phyloP scores from a whole-genome alignment of 2,888 invertebrate genomes.

The Habrosyne pyritoides region DNA sequence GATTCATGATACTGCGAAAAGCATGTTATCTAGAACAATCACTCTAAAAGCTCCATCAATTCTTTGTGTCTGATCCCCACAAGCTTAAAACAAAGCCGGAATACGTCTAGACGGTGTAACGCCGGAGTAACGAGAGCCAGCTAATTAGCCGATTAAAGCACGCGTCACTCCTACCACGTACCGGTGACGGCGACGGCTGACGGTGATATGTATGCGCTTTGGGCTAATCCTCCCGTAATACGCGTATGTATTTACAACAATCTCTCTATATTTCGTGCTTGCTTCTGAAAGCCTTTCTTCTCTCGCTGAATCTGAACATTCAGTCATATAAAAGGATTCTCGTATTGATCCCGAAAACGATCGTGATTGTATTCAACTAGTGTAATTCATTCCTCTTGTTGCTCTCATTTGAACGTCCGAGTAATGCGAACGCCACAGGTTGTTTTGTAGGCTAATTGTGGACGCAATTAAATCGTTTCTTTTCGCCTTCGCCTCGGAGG shows the following conservation, averaged over 20 bases:
- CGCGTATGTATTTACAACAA: not conserved
- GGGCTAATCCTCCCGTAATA: not conserved
- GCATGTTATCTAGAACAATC: constrained; percentile 17
- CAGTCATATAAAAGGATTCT: not conserved
- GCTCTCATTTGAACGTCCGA: constrained; percentile 46
- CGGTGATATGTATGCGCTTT: not conserved
- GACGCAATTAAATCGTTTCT: constrained; percentile 69
- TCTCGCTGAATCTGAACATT: not conserved
- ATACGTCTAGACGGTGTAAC: constrained; percentile 60
- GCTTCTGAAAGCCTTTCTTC: not conserved
- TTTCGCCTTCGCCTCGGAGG: constrained; percentile 55
- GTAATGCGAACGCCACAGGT: constrained; percentile 65
- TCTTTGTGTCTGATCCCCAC: constrained; percentile 30
- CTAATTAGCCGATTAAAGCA: constrained; percentile 62
- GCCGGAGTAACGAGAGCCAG: constrained; percentile 38
- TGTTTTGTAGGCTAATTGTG: constrained; percentile 72
- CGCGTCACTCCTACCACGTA: constrained; percentile 23
- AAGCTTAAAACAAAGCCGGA: constrained; percentile 47
- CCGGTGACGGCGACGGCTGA: not conserved
- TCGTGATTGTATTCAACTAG: constrained; percentile 12
- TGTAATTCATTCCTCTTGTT: constrained; percentile 36
- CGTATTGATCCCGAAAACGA: not conserved
- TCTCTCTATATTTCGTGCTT: not conserved
- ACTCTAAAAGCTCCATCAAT: constrained; percentile 34
- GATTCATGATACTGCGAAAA: no score